phyloP scores from a whole-genome alignment of 2,888 invertebrate genomes.

The Cyaniris semiargus region DNA sequence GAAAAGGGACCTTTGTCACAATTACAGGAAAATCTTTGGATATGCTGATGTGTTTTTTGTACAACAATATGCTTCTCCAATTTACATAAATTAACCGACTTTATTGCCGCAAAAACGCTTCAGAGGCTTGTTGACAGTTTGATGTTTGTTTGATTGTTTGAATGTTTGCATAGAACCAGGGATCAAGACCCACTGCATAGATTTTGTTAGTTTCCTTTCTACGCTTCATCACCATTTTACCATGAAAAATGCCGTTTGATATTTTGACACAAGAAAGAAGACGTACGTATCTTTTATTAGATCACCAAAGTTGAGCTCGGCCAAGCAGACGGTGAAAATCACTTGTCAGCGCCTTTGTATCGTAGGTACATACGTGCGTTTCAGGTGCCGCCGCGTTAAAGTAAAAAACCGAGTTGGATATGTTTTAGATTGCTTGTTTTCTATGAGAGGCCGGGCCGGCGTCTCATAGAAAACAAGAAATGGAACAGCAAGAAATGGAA shows the following conservation, averaged over 20 bases:
- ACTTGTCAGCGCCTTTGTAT: too few species aligned
- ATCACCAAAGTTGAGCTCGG: too few species aligned
- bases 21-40: constrained; percentile 18
- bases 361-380: too few species aligned
- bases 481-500: too few species aligned
- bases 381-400: too few species aligned
- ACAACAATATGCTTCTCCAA: constrained; percentile 23
- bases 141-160: not conserved
- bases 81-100: constrained; percentile 29
- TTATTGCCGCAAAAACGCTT: constrained; percentile 11
- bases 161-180: not conserved
- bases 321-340: too few species aligned
- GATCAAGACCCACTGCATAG: not conserved
- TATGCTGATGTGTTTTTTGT: constrained; percentile 28
- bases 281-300: too few species aligned
- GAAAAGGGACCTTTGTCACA: constrained; percentile 1
- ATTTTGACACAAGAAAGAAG: not conserved
- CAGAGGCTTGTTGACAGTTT: constrained; percentile 17
- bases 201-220: not conserved
- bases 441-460: too few species aligned
- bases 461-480: too few species aligned
- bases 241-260: not conserved
- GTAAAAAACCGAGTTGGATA: too few species aligned
- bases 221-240: not conserved
- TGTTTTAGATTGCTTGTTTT: too few species aligned